Evolutionary conservation across 2,888 invertebrate species (phyloP).

Genomic region (Ashinkailepas kermadecensis): DNA sequence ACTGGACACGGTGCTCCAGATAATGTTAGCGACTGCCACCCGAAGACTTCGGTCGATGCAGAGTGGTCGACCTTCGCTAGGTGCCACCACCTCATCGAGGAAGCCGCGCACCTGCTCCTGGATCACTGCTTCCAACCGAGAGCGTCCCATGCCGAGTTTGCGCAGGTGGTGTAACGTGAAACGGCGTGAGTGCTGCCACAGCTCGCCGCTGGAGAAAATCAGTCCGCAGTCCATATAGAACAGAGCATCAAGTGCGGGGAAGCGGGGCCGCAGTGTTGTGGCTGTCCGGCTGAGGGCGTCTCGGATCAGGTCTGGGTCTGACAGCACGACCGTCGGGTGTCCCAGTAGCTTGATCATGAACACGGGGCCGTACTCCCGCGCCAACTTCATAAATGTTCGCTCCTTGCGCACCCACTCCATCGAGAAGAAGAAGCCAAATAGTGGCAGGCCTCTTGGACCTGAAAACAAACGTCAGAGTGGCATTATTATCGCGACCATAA

Average conservation of each 20-base stretch:
- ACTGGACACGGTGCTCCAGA: slow-evolving; percentile 22
- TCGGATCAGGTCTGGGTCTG: slow-evolving; percentile 30
- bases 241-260: not conserved
- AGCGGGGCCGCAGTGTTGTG: not conserved
- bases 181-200: slow-evolving; percentile 20
- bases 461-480: not conserved
- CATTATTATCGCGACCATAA: no score
- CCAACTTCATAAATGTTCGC: slow-evolving; percentile 17
- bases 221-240: slow-evolving; percentile 14
- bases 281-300: slow-evolving; percentile 29
- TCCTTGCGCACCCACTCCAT: not conserved
- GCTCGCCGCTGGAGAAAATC: slow-evolving; percentile 15
- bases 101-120: slow-evolving; percentile 21
- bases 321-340: slow-evolving; percentile 30
- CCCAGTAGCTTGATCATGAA: slow-evolving; percentile 33
- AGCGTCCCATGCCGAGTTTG: slow-evolving; percentile 18
- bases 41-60: slow-evolving; percentile 2
- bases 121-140: slow-evolving; percentile 11
- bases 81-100: not conserved
- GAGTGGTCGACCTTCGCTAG: not conserved
- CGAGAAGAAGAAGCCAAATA: not conserved
- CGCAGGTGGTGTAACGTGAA: slow-evolving; percentile 24
- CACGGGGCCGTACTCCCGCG: slow-evolving; percentile 33
- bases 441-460: not conserved
- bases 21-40: slow-evolving; percentile 22